Conservation (phyloP, 2,113 vertebrate genomes). For the Merops nubicus region DNA sequence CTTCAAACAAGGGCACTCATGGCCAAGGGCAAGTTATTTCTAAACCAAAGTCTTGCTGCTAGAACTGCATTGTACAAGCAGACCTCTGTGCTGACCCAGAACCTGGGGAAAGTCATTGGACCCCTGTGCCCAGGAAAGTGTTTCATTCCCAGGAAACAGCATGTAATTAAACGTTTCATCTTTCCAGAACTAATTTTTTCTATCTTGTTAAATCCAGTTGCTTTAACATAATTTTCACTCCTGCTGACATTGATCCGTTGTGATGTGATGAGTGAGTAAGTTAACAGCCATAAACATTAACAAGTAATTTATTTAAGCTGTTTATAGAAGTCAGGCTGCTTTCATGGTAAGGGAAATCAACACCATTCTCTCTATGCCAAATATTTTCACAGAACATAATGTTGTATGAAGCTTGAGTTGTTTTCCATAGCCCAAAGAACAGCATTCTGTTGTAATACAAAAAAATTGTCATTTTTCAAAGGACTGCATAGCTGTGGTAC, state of each 20-base stretch:
- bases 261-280: slow-evolving; percentile 57
- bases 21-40: not conserved
- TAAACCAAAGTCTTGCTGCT: not conserved
- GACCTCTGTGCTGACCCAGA: not conserved
- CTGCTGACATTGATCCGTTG: slow-evolving; percentile 57
- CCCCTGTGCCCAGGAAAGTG: accelerated
- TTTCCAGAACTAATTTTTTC: slow-evolving; percentile 55
- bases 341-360: not conserved
- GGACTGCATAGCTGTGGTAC: not conserved
- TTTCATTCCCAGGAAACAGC: not conserved
- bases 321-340: not conserved
- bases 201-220: slow-evolving; percentile 51
- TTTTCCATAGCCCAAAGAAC: not conserved
- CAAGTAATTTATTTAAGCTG: slow-evolving; percentile 60
- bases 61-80: not conserved
- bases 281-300: slow-evolving; percentile 71
- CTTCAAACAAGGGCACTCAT: not conserved
- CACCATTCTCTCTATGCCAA: not conserved
- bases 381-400: slow-evolving; percentile 4
- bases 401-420: not conserved
- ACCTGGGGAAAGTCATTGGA: not conserved
- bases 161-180: slow-evolving; percentile 6
- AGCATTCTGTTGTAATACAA: not conserved
- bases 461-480: not conserved
- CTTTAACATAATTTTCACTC: slow-evolving; percentile 62